Evolutionary conservation across 2,888 invertebrate species (phyloP), one percentile per base, ranked within the genome.

Genomic region (Alloscopus bannaensis): DNA sequence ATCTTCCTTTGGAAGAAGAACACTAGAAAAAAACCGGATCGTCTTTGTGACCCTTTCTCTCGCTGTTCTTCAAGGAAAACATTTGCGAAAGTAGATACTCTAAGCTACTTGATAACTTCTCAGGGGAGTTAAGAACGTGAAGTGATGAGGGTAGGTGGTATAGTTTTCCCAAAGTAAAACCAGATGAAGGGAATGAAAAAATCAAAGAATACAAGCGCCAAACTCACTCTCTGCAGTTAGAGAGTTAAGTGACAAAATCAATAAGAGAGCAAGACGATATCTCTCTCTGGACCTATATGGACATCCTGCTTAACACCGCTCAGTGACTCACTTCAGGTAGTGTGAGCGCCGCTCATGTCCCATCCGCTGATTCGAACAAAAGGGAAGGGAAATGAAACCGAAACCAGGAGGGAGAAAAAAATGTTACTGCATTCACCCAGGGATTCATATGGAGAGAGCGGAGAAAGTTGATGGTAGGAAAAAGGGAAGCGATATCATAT

Each of bases 261-360:
- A 77, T 77, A 77, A 77, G 57, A 77, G 42, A 28, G 60, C n/a
- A n/a, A n/a, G 6, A 13, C 31, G 59, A 68, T 77, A 62, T 57
- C n/a, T n/a, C n/a, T n/a, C n/a, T n/a, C 64, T 77, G 77, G 77
- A 77, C 70, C 77, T 64, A n/a, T 70, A 64, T 77, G 77, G 77
- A 77, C 77, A 71, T 70, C 70, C 64, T 77, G 77, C 70, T 77
- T n/a, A n/a, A n/a, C n/a, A n/a, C n/a, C n/a, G 77, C 70, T 77
- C 57, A 70, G 42, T 65, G 69, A 22, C 65, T 18, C 45, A n/a
- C n/a, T n/a, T n/a, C n/a, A n/a, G n/a, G n/a, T n/a, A n/a, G n/a
- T n/a, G n/a, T n/a, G n/a, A n/a, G n/a, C n/a, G n/a, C n/a, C n/a
- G n/a, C n/a, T n/a, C 52, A 52, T 62, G 36, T 65, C 18, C 57